Evolutionary conservation across 1,140 invertebrate genomes (phyloP).

Genomic region (Mycetomoellerius zeteki): DNA sequence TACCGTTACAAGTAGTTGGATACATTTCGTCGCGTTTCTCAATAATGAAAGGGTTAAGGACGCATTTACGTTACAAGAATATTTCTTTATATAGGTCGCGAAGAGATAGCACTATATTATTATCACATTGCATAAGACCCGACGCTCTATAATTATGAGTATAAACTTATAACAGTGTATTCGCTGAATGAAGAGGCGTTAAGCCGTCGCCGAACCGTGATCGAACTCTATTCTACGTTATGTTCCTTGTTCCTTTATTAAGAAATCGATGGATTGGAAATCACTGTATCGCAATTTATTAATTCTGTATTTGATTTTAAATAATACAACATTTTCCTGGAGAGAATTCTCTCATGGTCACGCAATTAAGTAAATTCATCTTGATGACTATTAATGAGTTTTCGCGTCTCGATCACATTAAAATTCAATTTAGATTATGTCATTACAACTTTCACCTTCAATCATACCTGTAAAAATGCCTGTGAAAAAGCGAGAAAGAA

Average conservation of each 20-base stretch:
- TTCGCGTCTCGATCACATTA: slow-evolving; percentile 16
- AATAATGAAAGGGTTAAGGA: slow-evolving; percentile 41
- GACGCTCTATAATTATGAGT: slow-evolving; percentile 57
- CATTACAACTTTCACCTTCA: slow-evolving; percentile 50
- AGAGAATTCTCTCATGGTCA: slow-evolving; percentile 9
- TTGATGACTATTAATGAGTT: neutral
- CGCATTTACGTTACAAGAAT: slow-evolving; percentile 47
- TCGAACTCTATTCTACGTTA: slow-evolving; percentile 5
- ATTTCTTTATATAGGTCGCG: slow-evolving; percentile 42
- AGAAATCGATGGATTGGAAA: slow-evolving; percentile 19
- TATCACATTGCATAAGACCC: slow-evolving; percentile 59
- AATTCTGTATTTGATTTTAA: neutral
- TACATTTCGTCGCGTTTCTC: neutral
- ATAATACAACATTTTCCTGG: neutral
- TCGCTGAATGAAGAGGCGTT: slow-evolving; percentile 54
- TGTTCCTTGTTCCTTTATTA: neutral
- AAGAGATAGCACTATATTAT: slow-evolving; percentile 56
- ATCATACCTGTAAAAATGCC: slow-evolving; percentile 17
- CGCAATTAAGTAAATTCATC: neutral
- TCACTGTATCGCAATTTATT: neutral
- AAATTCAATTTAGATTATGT: slow-evolving; percentile 43
- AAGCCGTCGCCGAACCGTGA: slow-evolving; percentile 6
- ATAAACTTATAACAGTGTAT: slow-evolving; percentile 62
- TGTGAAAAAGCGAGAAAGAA: neutral
- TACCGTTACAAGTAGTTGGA: neutral